Conservation (phyloP, 2,797 vertebrate species). For the Crax fasciolata region DNA sequence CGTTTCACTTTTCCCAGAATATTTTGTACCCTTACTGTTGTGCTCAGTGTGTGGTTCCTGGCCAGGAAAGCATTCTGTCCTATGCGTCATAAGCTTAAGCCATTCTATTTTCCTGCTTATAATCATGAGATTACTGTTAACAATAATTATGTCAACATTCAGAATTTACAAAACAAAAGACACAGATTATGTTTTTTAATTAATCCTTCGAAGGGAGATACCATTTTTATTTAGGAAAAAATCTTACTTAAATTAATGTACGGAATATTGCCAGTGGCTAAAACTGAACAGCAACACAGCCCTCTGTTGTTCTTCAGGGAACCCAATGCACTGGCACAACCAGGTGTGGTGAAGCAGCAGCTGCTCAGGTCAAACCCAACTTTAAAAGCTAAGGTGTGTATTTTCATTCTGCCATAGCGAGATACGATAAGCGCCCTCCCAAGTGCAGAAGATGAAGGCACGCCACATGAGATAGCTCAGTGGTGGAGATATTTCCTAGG, state of each 20-base stretch:
- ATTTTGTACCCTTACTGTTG: conserved; percentile 2
- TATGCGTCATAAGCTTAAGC: neutral
- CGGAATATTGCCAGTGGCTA: neutral
- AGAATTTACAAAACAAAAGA: conserved; percentile 48
- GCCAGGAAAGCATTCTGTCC: conserved; percentile 21
- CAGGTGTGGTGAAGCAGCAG: neutral
- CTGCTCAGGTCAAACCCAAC: neutral
- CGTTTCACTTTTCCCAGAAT: conserved; percentile 7
- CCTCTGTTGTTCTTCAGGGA: neutral
- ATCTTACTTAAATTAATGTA: neutral
- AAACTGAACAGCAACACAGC: neutral
- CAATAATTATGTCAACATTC: neutral
- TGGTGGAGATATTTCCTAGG: too few relatives aligned
- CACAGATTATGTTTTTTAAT: conserved; percentile 17
- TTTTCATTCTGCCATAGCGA: neutral
- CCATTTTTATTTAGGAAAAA: neutral
- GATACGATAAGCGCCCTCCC: neutral
- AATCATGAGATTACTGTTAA: conserved; percentile 28
- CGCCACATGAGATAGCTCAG: fast-evolving
- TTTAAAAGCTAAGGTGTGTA: fast-evolving
- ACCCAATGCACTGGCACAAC: fast-evolving
- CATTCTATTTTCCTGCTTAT: conserved; percentile 41
- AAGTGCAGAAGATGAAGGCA: neutral
- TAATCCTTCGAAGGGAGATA: neutral
- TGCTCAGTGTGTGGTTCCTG: neutral